phyloP scores from a whole-genome alignment of 2,797 vertebrate species.

The Acanthurus lineatus region DNA sequence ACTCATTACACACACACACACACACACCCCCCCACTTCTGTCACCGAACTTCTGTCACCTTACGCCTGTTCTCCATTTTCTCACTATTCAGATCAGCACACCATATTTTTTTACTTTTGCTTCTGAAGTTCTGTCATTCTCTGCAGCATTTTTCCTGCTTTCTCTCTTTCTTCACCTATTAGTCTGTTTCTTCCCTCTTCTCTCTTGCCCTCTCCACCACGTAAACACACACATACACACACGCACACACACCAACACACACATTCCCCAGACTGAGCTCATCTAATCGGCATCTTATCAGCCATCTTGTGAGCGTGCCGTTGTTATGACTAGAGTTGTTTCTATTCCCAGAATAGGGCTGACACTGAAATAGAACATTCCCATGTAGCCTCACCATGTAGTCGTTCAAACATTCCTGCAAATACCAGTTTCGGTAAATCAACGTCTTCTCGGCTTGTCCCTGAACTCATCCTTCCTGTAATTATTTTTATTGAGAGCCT shows the following conservation, averaged over 20 bases:
- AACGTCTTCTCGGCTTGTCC: constrained; percentile 27
- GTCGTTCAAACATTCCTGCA: constrained; percentile 55
- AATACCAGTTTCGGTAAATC: constrained; percentile 43
- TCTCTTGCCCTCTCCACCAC: constrained; percentile 6
- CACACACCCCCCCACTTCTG: constrained; percentile 5
- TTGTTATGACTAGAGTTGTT: constrained; percentile 81
- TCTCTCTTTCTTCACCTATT: constrained; percentile 11
- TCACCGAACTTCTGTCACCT: constrained; percentile 35
- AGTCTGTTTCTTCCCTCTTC: constrained; percentile 21
- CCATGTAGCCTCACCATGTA: constrained; percentile 30
- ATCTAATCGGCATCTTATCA: constrained; percentile 81
- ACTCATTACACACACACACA: constrained; percentile 34
- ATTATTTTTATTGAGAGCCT: constrained; percentile 22
- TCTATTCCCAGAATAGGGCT: constrained; percentile 76
- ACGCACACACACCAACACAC: constrained; percentile 40
- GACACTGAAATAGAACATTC: constrained; percentile 82
- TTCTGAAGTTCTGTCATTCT: not conserved
- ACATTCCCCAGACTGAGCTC: constrained; percentile 70
- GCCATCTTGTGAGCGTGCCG: constrained; percentile 70
- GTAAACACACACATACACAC: constrained; percentile 37
- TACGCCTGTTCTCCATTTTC: not conserved
- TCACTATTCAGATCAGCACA: not conserved
- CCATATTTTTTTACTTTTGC: too few relatives aligned
- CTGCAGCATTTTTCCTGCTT: not conserved
- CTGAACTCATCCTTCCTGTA: constrained; percentile 37